A percentile compares a stretch with the other conserved stretches of the same genome.
Evolutionary conservation across 2,797 vertebrate genomes (phyloP).

Genomic region (Acanthopagrus latus): DNA sequence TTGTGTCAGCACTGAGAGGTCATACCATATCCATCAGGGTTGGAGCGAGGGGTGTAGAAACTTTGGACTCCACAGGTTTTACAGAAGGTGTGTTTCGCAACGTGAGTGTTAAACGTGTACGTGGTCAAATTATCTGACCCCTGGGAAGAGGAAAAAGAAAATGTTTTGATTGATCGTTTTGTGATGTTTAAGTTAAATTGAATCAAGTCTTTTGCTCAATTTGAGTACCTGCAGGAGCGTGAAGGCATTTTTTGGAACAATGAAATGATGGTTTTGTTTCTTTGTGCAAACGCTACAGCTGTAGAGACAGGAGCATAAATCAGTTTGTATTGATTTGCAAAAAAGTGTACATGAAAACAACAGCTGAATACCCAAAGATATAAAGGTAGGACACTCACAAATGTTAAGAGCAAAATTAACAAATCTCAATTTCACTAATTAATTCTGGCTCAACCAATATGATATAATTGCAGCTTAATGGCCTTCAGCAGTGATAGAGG

Average conservation of each 20-base stretch:
- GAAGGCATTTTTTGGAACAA: slow-evolving; percentile 91
- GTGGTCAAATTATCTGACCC: slow-evolving; percentile 91
- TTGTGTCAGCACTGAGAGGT: slow-evolving; percentile 23
- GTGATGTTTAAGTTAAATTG: not conserved
- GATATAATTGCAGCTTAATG: too few relatives aligned
- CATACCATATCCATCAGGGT: slow-evolving; percentile 94
- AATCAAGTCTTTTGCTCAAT: not conserved
- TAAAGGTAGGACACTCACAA: too few relatives aligned
- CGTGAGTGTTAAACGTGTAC: slow-evolving; percentile 94
- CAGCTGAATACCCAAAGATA: too few relatives aligned
- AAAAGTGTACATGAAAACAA: not conserved
- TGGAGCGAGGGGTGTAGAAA: slow-evolving; percentile 95
- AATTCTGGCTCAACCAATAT: too few relatives aligned
- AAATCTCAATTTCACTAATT: too few relatives aligned
- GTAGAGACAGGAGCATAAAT: slow-evolving; percentile 15
- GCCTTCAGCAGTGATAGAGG: too few relatives aligned
- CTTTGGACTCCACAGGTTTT: slow-evolving; percentile 97
- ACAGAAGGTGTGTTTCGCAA: slow-evolving; percentile 95
- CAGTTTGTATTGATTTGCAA: not conserved
- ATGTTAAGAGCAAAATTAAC: too few relatives aligned
- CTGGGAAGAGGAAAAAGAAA: slow-evolving; percentile 70
- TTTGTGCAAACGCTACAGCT: slow-evolving; percentile 98
- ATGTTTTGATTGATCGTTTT: not conserved
- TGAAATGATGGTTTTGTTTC: slow-evolving; percentile 97
- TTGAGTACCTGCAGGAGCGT: slow-evolving; percentile 91